Percentiles rank a stretch among this genome's conserved stretches.
Evolutionary conservation across 2,888 invertebrate species (phyloP).

Genomic region (Dolichomitus sp.): DNA sequence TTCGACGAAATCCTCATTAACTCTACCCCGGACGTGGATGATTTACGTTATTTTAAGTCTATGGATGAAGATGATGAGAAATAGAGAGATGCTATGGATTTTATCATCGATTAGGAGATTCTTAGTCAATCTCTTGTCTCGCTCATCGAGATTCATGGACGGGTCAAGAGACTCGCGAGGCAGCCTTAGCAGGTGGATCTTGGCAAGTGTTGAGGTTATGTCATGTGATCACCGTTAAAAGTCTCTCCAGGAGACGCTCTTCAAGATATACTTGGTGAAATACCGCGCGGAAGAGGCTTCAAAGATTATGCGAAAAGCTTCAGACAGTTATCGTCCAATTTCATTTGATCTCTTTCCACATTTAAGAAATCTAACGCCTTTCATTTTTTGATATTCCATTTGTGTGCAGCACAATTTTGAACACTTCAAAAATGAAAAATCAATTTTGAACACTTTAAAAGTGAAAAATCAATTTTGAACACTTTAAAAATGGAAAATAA

Average conservation of each 20-base stretch:
- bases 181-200: neutral
- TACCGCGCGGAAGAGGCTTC: too few relatives aligned
- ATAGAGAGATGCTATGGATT: neutral
- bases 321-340: too few relatives aligned
- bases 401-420: too few relatives aligned
- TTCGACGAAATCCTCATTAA: neutral
- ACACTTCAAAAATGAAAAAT: too few relatives aligned
- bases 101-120: neutral
- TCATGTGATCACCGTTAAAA: neutral
- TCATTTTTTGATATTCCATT: too few relatives aligned
- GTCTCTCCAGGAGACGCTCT: neutral
- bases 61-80: neutral
- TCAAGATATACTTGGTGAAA: neutral
- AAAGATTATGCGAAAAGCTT: too few relatives aligned
- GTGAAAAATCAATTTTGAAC: too few relatives aligned
- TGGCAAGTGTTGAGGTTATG: neutral
- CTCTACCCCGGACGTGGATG: neutral
- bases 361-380: too few relatives aligned
- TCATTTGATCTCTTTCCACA: too few relatives aligned
- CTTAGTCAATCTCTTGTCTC: neutral
- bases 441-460: too few relatives aligned
- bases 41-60: neutral
- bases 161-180: constrained; percentile 7
- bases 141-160: neutral
- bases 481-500: too few relatives aligned